Conservation (phyloP, 2,113 vertebrate genomes). For the Mystacornis crossleyi region DNA sequence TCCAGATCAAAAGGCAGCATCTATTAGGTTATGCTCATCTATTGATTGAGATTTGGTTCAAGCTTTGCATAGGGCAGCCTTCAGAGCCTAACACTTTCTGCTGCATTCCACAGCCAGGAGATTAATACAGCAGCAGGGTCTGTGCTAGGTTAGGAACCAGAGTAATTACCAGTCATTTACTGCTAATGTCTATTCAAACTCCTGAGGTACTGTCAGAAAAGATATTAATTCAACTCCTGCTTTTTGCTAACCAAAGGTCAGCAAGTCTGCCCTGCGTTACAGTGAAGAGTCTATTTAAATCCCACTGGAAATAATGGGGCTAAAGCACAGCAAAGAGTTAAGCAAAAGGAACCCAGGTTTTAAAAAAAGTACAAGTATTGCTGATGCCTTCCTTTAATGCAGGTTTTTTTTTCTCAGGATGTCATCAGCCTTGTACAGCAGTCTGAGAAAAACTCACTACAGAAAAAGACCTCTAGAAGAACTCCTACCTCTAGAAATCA, state of each 20-base stretch:
- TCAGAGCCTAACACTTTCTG: background rate
- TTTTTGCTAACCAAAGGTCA: background rate
- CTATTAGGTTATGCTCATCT: background rate
- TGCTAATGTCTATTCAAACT: background rate
- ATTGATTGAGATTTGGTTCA: background rate
- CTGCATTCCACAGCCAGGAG: background rate
- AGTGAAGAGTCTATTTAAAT: background rate
- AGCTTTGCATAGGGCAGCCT: background rate
- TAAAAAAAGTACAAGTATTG: background rate
- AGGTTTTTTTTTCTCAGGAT: background rate
- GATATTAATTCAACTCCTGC: background rate
- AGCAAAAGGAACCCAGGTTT: background rate
- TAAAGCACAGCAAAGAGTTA: background rate
- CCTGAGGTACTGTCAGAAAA: background rate
- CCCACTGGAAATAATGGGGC: background rate
- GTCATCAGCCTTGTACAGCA: background rate
- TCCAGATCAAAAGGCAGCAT: background rate
- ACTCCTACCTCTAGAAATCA: background rate
- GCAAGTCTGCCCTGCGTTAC: background rate
- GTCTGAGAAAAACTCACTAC: background rate
- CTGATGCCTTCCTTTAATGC: background rate
- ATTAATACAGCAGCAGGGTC: background rate
- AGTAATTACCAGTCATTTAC: constrained; percentile 20
- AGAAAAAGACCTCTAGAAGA: background rate
- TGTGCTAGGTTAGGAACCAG: background rate